These are phyloP conservation scores for Drosophila mimetica DNA, from an alignment of 2,888 invertebrate species.

Conservation along the genomic window DNA sequence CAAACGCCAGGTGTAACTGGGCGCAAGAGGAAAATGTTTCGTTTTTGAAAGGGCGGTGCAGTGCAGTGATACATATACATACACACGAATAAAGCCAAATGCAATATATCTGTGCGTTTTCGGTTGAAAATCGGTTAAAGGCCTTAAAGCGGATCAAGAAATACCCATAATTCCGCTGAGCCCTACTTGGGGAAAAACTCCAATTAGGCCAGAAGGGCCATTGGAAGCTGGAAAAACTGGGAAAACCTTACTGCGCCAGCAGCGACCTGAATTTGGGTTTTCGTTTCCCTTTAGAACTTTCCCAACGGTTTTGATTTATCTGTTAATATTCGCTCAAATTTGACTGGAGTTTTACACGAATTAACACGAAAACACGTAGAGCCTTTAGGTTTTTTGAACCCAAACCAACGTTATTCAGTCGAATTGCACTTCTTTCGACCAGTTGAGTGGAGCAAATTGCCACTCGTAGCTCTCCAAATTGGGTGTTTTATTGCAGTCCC, in stretches of 20 bases:
- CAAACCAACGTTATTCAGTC: not conserved
- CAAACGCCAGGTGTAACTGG: constrained; percentile 9
- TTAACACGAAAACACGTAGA: constrained; percentile 1
- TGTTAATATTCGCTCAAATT: constrained; percentile 23
- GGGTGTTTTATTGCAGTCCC: not conserved
- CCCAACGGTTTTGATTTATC: constrained; percentile 31
- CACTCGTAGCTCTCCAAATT: constrained; percentile 10
- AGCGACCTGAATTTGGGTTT: constrained; percentile 15
- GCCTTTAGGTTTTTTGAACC: not conserved
- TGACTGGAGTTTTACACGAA: constrained; percentile 17
- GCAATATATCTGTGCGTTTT: constrained; percentile 14
- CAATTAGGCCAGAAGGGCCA: constrained; percentile 42
- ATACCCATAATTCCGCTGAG: constrained; percentile 6
- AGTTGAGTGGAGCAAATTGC: not conserved
- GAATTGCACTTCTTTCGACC: not conserved
- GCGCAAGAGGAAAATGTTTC: constrained; percentile 17
- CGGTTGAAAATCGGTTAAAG: not conserved
- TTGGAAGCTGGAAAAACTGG: constrained; percentile 36
- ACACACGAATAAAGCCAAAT: not conserved
- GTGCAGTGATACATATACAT: constrained; percentile 31
- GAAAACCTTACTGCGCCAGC: constrained; percentile 5
- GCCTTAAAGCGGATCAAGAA: not conserved
- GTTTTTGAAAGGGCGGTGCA: constrained; percentile 35
- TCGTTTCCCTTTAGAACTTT: constrained; percentile 1
- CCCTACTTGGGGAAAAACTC: constrained; percentile 8